These are phyloP conservation scores for Euphonia xanthogaster DNA, from an alignment of 2,797 vertebrate genomes.

Conservation along the genomic window DNA sequence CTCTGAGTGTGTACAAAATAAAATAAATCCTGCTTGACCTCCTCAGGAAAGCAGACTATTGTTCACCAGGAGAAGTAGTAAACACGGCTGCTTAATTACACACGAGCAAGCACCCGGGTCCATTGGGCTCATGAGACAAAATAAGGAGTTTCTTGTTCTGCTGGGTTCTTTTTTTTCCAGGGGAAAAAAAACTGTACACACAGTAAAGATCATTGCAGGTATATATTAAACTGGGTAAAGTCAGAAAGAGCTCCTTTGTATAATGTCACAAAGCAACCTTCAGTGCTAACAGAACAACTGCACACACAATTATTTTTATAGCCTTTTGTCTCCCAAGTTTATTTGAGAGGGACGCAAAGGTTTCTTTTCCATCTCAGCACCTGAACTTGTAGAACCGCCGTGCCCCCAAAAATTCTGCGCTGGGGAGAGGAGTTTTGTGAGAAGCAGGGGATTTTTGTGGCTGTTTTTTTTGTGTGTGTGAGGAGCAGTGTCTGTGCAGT, in stretches of 20 bases:
- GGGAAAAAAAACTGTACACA: neutral
- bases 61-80: conserved; percentile 71
- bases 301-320: conserved; percentile 54
- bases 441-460: neutral
- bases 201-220: conserved; percentile 67
- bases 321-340: conserved; percentile 75
- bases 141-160: conserved; percentile 62
- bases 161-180: neutral
- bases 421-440: neutral
- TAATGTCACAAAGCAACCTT: conserved; percentile 63
- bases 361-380: conserved; percentile 45
- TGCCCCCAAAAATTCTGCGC: neutral
- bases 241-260: conserved; percentile 67
- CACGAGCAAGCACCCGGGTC: conserved; percentile 46
- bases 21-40: conserved; percentile 76
- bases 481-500: conserved; percentile 48
- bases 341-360: conserved; percentile 36
- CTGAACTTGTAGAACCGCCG: neutral
- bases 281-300: conserved; percentile 46
- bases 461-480: conserved; percentile 12
- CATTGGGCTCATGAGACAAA: conserved; percentile 24
- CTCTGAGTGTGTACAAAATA: conserved; percentile 20
- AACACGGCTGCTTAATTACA: conserved; percentile 73
- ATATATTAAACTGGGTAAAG: conserved; percentile 56
- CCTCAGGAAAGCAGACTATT: conserved; percentile 71